These are phyloP conservation scores for Copidosoma floridanum DNA, from an alignment of 1,140 invertebrate genomes.

Conservation along the genomic window DNA sequence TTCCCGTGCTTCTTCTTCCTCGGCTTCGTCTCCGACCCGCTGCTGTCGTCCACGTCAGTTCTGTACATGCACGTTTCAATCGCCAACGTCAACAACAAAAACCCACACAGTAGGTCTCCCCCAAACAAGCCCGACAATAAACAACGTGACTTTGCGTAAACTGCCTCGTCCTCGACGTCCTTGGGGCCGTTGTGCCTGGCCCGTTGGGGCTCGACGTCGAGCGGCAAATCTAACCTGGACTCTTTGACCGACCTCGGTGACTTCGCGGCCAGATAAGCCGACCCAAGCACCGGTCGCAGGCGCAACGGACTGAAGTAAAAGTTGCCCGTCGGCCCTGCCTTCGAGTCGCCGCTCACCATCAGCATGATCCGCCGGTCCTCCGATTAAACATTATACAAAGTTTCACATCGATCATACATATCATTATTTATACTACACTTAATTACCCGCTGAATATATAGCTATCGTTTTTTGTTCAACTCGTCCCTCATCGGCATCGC, in stretches of 20 bases:
- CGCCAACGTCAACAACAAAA: too few relatives aligned
- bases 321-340: background rate
- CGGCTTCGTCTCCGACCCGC: background rate
- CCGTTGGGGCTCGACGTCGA: background rate
- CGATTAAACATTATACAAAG: background rate
- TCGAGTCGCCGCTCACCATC: background rate
- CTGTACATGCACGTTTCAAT: background rate
- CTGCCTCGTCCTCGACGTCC: background rate
- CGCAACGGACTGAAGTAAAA: conserved; percentile 3
- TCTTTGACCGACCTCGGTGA: background rate
- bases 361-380: too few relatives aligned
- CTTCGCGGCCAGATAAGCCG: too few relatives aligned
- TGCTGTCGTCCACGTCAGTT: background rate
- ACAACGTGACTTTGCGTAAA: too few relatives aligned
- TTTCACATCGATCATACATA: background rate
- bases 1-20: background rate
- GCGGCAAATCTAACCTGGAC: background rate
- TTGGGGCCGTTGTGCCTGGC: background rate
- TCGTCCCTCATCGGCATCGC: too few relatives aligned
- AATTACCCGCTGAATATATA: too few relatives aligned
- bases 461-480: too few relatives aligned
- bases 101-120: too few relatives aligned
- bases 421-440: too few relatives aligned
- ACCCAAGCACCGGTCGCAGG: background rate
- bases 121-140: too few relatives aligned